These are phyloP conservation scores for Mantis religiosa DNA, from an alignment of 2,888 invertebrate species.

Conservation along the genomic window DNA sequence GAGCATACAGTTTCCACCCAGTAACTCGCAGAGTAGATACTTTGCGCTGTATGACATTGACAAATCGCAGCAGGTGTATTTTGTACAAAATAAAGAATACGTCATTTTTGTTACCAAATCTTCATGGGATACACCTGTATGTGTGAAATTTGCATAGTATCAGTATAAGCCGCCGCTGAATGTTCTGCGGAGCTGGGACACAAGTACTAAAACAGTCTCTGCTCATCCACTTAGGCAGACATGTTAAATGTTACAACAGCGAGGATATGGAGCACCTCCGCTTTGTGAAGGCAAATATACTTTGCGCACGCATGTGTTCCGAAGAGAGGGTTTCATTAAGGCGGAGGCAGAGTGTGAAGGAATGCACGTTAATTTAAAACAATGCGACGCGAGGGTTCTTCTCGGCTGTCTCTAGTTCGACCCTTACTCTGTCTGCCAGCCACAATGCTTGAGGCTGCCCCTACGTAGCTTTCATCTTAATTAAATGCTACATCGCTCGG, in stretches of 20 bases:
- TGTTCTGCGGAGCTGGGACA: neutral
- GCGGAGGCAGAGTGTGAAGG: neutral
- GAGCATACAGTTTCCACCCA: too few relatives aligned
- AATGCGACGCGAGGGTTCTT: neutral
- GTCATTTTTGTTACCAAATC: too few relatives aligned
- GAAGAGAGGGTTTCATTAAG: neutral
- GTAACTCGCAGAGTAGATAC: too few relatives aligned
- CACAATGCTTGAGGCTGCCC: neutral
- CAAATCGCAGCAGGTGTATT: too few relatives aligned
- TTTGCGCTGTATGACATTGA: too few relatives aligned
- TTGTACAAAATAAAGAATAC: too few relatives aligned
- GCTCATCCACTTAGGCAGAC: neutral
- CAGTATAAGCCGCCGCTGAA: neutral
- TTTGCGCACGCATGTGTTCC: neutral
- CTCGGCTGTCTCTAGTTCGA: neutral
- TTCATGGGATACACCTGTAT: too few relatives aligned
- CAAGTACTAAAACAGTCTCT: neutral
- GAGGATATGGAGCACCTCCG: neutral
- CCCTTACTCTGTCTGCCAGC: neutral
- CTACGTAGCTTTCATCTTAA: neutral
- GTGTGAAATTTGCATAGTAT: too few relatives aligned
- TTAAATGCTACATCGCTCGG: neutral
- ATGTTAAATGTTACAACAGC: neutral
- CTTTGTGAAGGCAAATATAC: neutral
- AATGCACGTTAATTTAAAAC: neutral